phyloP scores from a whole-genome alignment of 2,888 invertebrate species.

The Drosophila kanekoi region DNA sequence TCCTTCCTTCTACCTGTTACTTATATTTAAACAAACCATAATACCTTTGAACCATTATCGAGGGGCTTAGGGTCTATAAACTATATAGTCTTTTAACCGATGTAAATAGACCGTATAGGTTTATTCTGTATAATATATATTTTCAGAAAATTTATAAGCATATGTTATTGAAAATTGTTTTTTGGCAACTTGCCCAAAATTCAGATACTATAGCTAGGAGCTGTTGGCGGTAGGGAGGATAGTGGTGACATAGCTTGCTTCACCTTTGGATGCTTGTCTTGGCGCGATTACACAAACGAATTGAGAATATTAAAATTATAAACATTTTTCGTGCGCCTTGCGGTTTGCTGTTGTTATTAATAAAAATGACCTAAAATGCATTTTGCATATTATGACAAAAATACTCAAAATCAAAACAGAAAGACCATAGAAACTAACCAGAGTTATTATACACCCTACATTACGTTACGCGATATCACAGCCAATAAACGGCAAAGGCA shows the following conservation, averaged over 20 bases:
- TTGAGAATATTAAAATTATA: slow-evolving; percentile 54
- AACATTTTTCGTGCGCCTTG: background rate
- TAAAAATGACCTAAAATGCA: slow-evolving; percentile 75
- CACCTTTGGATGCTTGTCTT: slow-evolving; percentile 40
- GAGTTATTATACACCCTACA: too few relatives aligned
- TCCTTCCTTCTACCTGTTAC: too few relatives aligned
- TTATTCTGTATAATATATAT: background rate
- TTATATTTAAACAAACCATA: too few relatives aligned
- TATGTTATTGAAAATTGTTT: slow-evolving; percentile 1
- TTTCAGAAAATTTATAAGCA: background rate
- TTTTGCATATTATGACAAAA: background rate
- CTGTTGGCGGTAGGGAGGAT: background rate
- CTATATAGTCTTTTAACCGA: too few relatives aligned
- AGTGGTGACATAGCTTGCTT: background rate
- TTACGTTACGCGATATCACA: too few relatives aligned
- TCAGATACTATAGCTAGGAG: background rate
- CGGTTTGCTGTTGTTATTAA: slow-evolving; percentile 18
- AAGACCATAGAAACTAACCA: background rate
- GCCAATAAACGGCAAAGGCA: too few relatives aligned
- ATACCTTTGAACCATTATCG: too few relatives aligned
- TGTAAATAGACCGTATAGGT: too few relatives aligned
- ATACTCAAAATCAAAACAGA: background rate
- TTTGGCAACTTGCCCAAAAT: background rate
- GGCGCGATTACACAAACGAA: slow-evolving; percentile 9
- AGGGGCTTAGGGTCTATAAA: too few relatives aligned